Evolutionary conservation across 2,113 vertebrate genomes (phyloP).

Genomic region (Hippopotamus amphibius): DNA sequence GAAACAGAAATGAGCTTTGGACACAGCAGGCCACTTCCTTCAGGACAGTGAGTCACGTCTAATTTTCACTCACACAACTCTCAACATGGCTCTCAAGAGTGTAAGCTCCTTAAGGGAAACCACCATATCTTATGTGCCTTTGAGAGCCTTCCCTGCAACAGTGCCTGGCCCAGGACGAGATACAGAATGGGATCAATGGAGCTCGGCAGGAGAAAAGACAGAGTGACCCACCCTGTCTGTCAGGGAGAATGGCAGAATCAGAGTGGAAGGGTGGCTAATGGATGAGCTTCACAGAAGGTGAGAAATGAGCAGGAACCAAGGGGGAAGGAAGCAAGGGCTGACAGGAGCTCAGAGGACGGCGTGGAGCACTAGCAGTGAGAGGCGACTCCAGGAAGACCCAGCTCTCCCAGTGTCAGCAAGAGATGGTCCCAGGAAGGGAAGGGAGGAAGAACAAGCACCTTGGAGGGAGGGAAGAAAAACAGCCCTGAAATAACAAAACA

Average conservation of each 20-base stretch:
- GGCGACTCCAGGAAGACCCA: not conserved
- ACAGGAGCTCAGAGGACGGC: not conserved
- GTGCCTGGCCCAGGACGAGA: not conserved
- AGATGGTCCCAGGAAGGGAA: conserved; percentile 13
- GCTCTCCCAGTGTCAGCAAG: not conserved
- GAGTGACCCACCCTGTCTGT: fast-evolving
- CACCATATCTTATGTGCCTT: not conserved
- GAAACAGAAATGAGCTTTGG: not conserved
- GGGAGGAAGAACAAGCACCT: not conserved
- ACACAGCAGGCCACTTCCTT: not conserved
- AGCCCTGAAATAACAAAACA: conserved; percentile 19
- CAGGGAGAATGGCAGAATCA: fast-evolving
- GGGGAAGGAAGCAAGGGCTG: not conserved
- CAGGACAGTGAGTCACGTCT: not conserved
- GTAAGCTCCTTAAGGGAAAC: not conserved
- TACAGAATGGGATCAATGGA: not conserved
- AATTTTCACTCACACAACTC: not conserved
- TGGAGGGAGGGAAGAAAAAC: not conserved
- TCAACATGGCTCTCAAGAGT: not conserved
- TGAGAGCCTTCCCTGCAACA: not conserved
- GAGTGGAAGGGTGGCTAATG: not conserved
- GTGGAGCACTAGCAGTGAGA: not conserved
- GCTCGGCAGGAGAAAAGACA: not conserved
- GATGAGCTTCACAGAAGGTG: not conserved
- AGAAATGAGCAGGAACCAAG: not conserved